A percentile compares a stretch with the other conserved stretches of the same genome.
phyloP scores from a whole-genome alignment of 1,140 invertebrate species.

The Agrypnia vestita region DNA sequence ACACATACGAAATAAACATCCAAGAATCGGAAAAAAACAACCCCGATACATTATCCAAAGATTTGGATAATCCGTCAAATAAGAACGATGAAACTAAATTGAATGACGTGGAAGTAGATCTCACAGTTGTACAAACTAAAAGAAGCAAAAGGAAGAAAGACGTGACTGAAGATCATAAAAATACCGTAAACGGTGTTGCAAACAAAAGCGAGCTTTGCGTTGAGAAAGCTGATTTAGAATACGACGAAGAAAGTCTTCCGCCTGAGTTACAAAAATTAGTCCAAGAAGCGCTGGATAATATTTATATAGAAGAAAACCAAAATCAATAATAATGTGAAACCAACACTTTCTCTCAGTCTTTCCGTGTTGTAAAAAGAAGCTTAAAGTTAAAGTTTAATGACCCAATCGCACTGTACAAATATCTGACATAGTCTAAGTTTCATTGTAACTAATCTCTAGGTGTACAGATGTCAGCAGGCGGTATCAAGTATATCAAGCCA shows the following conservation, averaged over 20 bases:
- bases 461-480: too few relatives aligned
- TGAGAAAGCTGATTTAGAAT: conserved; percentile 6
- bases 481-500: too few relatives aligned
- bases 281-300: conserved; percentile 68
- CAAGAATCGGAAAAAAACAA: conserved; percentile 49
- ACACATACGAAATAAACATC: conserved; percentile 65
- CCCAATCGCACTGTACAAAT: too few relatives aligned
- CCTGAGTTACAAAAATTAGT: conserved; percentile 68
- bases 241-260: conserved; percentile 62
- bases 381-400: too few relatives aligned
- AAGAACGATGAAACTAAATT: conserved; percentile 57
- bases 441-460: too few relatives aligned
- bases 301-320: conserved; percentile 61
- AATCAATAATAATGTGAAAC: conserved; percentile 5
- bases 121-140: conserved; percentile 35
- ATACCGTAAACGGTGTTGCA: conserved; percentile 5
- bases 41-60: conserved; percentile 56
- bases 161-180: conserved; percentile 1
- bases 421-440: too few relatives aligned
- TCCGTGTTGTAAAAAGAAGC: too few relatives aligned
- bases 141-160: conserved; percentile 57
- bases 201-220: background rate
- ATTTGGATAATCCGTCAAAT: conserved; percentile 64
- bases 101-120: conserved; percentile 18
- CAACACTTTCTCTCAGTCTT: background rate